These are phyloP conservation scores for Epinotia ramella DNA, from an alignment of 2,888 invertebrate species.

Conservation along the genomic window DNA sequence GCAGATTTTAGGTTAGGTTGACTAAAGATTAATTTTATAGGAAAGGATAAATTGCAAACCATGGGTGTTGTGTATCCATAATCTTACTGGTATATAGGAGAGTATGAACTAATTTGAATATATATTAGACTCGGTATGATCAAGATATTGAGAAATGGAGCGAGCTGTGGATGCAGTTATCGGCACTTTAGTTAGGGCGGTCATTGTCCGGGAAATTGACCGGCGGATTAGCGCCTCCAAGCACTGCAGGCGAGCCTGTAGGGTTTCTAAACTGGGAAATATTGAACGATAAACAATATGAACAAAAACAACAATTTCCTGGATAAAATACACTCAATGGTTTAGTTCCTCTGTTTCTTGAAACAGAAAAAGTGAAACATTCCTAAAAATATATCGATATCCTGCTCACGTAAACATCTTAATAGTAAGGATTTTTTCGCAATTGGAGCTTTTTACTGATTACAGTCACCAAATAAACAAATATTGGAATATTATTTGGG, in stretches of 20 bases:
- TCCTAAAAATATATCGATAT: not conserved
- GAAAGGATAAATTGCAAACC: not conserved
- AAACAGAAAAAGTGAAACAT: not conserved
- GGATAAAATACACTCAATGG: not conserved
- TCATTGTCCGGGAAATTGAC: constrained; percentile 50
- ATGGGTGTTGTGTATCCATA: not conserved
- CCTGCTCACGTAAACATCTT: too few relatives aligned
- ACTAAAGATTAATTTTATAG: not conserved
- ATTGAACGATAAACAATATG: constrained; percentile 49
- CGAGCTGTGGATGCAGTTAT: constrained; percentile 38
- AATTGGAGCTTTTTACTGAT: not conserved
- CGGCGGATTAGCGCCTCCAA: constrained; percentile 50
- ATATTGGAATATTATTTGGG: not conserved
- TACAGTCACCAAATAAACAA: not conserved
- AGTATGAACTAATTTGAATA: constrained; percentile 33
- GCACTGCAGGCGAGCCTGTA: constrained; percentile 48
- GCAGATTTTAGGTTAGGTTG: not conserved
- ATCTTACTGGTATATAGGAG: constrained; percentile 4
- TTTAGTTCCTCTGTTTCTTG: not conserved
- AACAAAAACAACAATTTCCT: not conserved
- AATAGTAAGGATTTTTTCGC: too few relatives aligned
- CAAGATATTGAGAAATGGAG: constrained; percentile 36
- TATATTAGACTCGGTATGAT: constrained; percentile 20
- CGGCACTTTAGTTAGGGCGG: constrained; percentile 45
- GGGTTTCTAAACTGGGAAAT: constrained; percentile 61